A percentile compares a stretch with the other conserved stretches of the same genome.
phyloP scores from a whole-genome alignment of 2,797 vertebrate species.

The Phoebastria nigripes region DNA sequence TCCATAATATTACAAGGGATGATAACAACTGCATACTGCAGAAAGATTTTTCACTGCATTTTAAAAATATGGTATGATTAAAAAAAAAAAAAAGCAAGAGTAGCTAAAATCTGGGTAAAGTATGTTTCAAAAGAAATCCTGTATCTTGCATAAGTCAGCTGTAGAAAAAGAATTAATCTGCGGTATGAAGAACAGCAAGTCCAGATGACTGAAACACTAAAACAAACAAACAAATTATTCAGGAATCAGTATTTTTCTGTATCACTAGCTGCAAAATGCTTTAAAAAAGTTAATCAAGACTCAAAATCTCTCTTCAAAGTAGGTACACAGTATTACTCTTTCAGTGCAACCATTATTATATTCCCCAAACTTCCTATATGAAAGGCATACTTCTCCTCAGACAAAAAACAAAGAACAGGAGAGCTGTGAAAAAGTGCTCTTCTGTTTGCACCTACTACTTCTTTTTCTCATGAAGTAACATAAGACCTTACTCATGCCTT shows the following conservation, averaged over 20 bases:
- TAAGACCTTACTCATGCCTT: not conserved
- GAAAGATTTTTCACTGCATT: not conserved
- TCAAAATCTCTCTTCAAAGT: not conserved
- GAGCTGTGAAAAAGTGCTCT: not conserved
- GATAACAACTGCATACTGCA: not conserved
- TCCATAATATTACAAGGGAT: fast-evolving
- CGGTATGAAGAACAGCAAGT: not conserved
- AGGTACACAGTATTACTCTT: not conserved
- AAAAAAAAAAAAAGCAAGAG: not conserved
- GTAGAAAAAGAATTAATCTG: not conserved
- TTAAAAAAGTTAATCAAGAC: not conserved
- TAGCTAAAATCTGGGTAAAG: not conserved
- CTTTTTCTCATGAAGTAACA: not conserved
- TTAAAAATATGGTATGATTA: not conserved
- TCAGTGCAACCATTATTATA: not conserved
- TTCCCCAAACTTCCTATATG: not conserved
- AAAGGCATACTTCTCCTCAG: not conserved
- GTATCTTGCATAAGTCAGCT: not conserved
- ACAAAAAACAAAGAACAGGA: not conserved
- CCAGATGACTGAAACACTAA: not conserved
- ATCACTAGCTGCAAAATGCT: not conserved
- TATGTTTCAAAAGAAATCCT: not conserved
- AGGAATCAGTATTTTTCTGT: not conserved
- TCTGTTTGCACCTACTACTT: not conserved
- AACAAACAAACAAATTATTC: not conserved